Percentiles rank a stretch among this genome's conserved stretches.
Conservation (phyloP, 1,140 invertebrate genomes). For the Drosophila rhopaloa region DNA sequence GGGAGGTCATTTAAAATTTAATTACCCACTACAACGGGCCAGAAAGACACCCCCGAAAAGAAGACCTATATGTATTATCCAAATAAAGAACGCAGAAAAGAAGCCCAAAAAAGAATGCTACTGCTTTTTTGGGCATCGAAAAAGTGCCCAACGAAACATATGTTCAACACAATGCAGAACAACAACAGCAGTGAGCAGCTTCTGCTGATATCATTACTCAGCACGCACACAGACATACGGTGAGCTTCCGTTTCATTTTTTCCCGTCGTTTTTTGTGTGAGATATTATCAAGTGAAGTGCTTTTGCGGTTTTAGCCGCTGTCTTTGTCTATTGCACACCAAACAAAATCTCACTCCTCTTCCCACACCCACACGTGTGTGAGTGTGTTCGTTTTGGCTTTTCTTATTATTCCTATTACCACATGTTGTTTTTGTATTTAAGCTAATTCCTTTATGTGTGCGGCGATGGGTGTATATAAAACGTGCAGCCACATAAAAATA, state of each 20-base stretch:
- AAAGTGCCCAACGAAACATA: constrained; percentile 62
- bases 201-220: constrained; percentile 79
- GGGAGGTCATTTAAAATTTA: constrained; percentile 74
- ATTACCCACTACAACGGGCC: constrained; percentile 54
- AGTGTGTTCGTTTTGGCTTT: constrained; percentile 68
- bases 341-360: not conserved
- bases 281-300: constrained; percentile 82
- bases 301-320: constrained; percentile 58
- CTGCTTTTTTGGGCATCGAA: constrained; percentile 13
- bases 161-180: constrained; percentile 56
- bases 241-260: constrained; percentile 30
- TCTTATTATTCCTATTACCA: constrained; percentile 80
- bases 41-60: not conserved
- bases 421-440: constrained; percentile 83
- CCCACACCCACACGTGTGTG: constrained; percentile 6
- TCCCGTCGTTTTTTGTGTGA: constrained; percentile 30
- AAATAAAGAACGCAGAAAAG: constrained; percentile 13
- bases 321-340: constrained; percentile 1
- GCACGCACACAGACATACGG: constrained; percentile 10
- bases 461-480: constrained; percentile 62
- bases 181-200: constrained; percentile 49
- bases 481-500: constrained; percentile 79
- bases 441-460: constrained; percentile 76
- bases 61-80: constrained; percentile 33
- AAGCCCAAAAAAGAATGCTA: constrained; percentile 33